These are phyloP conservation scores for Chloroceryle inda DNA, from an alignment of 2,797 vertebrate genomes.

Conservation along the genomic window DNA sequence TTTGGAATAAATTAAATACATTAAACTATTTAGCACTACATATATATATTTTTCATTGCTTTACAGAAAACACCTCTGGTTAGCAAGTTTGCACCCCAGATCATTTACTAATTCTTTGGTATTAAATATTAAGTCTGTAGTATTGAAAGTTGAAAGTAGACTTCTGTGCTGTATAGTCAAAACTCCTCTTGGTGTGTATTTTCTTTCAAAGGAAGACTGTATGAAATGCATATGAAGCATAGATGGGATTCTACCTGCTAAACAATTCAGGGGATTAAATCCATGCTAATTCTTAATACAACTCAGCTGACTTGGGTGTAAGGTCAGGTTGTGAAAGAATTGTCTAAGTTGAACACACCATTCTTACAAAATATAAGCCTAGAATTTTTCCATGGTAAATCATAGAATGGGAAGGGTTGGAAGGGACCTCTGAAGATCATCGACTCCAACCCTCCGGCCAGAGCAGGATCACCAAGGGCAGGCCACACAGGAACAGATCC, in stretches of 20 bases:
- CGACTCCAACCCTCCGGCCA: too few species aligned
- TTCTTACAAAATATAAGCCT: not conserved
- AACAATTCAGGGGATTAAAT: not conserved
- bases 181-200: not conserved
- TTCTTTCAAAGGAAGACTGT: not conserved
- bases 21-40: not conserved
- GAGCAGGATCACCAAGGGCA: too few species aligned
- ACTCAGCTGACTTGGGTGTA: conserved; percentile 15
- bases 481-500: too few species aligned
- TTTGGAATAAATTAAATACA: conserved; percentile 16
- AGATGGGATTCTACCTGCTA: not conserved
- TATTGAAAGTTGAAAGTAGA: not conserved
- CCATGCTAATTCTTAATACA: conserved; percentile 31
- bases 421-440: too few species aligned
- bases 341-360: not conserved
- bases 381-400: not conserved
- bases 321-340: not conserved
- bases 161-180: not conserved
- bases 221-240: not conserved
- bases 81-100: not conserved
- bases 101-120: not conserved
- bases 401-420: too few species aligned
- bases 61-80: not conserved
- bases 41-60: not conserved
- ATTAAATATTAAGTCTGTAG: not conserved